Conservation (phyloP, 2,113 vertebrate species). For the Xiphias gladius region DNA sequence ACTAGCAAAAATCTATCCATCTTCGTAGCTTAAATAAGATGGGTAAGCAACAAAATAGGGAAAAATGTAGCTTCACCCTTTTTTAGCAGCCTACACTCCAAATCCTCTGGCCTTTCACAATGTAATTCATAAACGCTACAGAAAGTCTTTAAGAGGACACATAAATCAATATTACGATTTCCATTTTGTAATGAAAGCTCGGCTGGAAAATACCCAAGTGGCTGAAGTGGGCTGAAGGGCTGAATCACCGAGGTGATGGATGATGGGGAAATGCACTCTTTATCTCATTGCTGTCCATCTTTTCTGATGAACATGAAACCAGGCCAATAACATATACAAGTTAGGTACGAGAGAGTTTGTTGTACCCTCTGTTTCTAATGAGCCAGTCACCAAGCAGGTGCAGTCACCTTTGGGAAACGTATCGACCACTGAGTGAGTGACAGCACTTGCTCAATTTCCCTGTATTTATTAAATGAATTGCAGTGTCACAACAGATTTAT, state of each 20-base stretch:
- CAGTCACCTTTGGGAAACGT: constrained; percentile 2
- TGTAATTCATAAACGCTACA: constrained; percentile 55
- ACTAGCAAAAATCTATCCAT: constrained; percentile 25
- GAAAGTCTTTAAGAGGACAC: constrained; percentile 49
- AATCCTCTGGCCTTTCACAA: constrained; percentile 33
- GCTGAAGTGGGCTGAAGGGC: constrained; percentile 14
- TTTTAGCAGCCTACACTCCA: constrained; percentile 21
- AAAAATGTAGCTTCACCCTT: constrained; percentile 11
- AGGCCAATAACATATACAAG: not conserved
- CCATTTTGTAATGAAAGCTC: constrained; percentile 47
- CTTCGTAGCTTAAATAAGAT: constrained; percentile 54
- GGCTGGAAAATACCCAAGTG: constrained; percentile 41
- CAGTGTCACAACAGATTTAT: constrained; percentile 40
- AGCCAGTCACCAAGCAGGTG: constrained; percentile 29
- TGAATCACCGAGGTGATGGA: constrained; percentile 45
- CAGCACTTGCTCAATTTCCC: not conserved
- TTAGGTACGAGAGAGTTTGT: not conserved
- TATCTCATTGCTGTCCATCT: constrained; percentile 29
- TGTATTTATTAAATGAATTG: constrained; percentile 23
- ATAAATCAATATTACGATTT: constrained; percentile 60
- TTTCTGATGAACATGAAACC: constrained; percentile 25
- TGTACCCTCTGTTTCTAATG: not conserved
- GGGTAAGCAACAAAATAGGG: constrained; percentile 33
- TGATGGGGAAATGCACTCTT: constrained; percentile 44
- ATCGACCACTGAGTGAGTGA: constrained; percentile 9